Base-by-base conservation (phyloP, 2,797 vertebrate species). In the Oryzias sinensis region DNA sequence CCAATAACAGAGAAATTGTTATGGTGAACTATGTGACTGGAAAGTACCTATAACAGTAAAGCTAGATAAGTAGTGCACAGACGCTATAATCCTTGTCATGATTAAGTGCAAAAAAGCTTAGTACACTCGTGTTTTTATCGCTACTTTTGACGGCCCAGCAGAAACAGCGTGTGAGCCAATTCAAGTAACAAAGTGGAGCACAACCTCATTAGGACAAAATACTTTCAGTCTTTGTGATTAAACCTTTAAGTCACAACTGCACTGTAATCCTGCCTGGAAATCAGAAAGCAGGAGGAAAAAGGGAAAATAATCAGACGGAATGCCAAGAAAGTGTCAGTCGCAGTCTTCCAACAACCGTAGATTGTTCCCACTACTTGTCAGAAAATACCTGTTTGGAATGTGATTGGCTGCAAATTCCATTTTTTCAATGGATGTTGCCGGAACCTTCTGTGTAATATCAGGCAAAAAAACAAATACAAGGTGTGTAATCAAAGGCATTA, bases 401-500 rank as follows among this genome's bases (percentile, higher is more conserved):
- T 76, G 54, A 80, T 77, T 59, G 73, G 65, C 65, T 47, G 65
- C 59, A 81, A 85, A 88, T 85, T 79, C 73, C 68, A 82, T 88
- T 92, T 95, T 92, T 90, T 85, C 83, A 62, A 89, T 93, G 96
- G 92, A 88, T 90, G 92, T 93, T 81, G 79, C 88, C 82, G 88
- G 87, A 92, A 91, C 89, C 89, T 88, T 93, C 73, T 93, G 91
- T 92, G 93, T 93, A 92, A 93, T 95, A 95, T 95, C 93, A 93
- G 88, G 93, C 92, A 92, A 93, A 22, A 18, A 94, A 94, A 94
- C 93, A 96, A 96, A 95, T 95, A 95, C 95, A 90, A 95, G 91
- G 91, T 84, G 93, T 94, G 93, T 95, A 96, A 97, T 95, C 93
- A 93, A 93, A 94, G 91, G 93, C 94, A 96, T 96, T 95, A 96